Conservation (phyloP, 2,888 invertebrate species). For the Calephelis perditalis region DNA sequence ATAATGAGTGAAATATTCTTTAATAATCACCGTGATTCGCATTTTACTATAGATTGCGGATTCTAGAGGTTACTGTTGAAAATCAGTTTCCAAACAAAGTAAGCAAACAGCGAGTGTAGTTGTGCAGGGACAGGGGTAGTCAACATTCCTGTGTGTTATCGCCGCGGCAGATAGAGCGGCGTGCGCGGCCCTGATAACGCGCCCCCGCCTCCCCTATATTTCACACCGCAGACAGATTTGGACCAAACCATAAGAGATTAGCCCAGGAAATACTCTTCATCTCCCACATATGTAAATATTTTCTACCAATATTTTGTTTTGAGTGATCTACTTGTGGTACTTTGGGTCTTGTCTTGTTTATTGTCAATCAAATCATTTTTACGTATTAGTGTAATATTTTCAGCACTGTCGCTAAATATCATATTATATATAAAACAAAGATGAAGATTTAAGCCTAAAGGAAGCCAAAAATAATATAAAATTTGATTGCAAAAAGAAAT, state of each 20-base stretch:
- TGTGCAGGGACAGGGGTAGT: constrained; percentile 23
- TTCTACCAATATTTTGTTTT: background rate
- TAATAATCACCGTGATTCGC: too few relatives aligned
- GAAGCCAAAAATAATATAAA: too few relatives aligned
- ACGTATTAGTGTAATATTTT: too few relatives aligned
- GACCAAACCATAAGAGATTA: constrained; percentile 28
- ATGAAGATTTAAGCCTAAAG: too few relatives aligned
- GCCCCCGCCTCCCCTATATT: constrained; percentile 34
- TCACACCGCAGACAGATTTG: constrained; percentile 31
- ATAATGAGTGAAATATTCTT: too few relatives aligned
- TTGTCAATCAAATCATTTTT: too few relatives aligned
- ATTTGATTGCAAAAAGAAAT: too few relatives aligned
- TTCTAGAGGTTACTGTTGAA: constrained; percentile 24
- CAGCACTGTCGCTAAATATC: too few relatives aligned
- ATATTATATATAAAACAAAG: too few relatives aligned
- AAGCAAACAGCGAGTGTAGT: constrained; percentile 13
- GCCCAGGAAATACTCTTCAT: background rate
- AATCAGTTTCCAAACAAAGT: constrained; percentile 23
- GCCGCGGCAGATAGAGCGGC: constrained; percentile 41
- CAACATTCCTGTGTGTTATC: constrained; percentile 26
- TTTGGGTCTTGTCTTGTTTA: too few relatives aligned
- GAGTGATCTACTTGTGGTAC: background rate
- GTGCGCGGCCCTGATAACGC: constrained; percentile 45
- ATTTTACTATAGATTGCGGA: background rate
- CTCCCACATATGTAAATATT: background rate